Percentiles rank a stretch among this genome's conserved stretches.
These are phyloP conservation scores for Leucoraja erinaceus DNA, from an alignment of 2,113 vertebrate species.

Conservation along the genomic window DNA sequence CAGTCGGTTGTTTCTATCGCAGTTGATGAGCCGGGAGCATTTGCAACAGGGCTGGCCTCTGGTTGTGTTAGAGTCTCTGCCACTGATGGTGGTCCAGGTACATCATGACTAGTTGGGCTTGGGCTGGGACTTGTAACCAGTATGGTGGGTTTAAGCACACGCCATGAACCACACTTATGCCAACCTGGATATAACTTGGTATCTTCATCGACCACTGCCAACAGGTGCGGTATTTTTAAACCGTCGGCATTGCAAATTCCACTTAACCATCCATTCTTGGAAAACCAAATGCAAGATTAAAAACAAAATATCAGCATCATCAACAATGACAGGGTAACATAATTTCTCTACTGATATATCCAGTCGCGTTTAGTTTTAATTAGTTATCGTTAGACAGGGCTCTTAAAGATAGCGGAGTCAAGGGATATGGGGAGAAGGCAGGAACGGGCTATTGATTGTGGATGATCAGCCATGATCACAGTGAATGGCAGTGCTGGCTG, in stretches of 20 bases:
- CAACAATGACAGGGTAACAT: background rate
- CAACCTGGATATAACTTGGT: constrained; percentile 44
- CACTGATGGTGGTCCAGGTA: background rate
- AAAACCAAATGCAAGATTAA: background rate
- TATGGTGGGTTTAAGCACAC: background rate
- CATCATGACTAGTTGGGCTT: background rate
- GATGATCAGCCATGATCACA: too few relatives aligned
- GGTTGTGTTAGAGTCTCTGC: background rate
- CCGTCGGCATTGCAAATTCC: constrained; percentile 42
- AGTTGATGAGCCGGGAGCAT: background rate
- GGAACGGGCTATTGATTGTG: too few relatives aligned
- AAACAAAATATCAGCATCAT: background rate
- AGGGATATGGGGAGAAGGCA: too few relatives aligned
- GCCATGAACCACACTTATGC: constrained; percentile 43
- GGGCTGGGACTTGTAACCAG: background rate
- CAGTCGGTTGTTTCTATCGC: background rate
- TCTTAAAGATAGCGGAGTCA: too few relatives aligned
- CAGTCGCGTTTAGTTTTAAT: background rate
- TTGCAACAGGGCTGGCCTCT: constrained; percentile 27
- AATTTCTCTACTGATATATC: too few relatives aligned
- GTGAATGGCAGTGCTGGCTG: too few relatives aligned
- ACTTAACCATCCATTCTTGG: constrained; percentile 39
- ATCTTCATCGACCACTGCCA: constrained; percentile 41
- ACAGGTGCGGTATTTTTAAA: constrained; percentile 38
- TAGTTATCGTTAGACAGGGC: background rate